Evolutionary conservation across 2,113 vertebrate species (phyloP).

Genomic region (Podiceps cristatus): DNA sequence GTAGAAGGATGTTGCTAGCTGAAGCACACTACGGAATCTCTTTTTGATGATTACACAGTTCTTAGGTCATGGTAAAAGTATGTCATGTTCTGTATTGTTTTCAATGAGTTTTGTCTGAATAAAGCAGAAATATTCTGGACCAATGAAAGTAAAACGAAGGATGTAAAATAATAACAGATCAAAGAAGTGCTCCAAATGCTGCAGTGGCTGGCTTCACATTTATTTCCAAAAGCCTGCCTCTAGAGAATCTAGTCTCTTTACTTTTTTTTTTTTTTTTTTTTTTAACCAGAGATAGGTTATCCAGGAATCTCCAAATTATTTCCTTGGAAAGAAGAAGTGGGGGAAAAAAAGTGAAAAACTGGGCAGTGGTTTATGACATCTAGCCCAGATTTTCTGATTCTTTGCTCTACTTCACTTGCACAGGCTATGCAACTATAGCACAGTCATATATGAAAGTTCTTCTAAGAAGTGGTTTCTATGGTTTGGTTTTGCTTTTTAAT

Average conservation of each 20-base stretch:
- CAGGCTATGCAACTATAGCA: background rate
- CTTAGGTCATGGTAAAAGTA: background rate
- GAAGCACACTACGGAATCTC: background rate
- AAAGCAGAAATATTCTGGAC: background rate
- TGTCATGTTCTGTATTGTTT: background rate
- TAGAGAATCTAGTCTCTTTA: background rate
- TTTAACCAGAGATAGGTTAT: background rate
- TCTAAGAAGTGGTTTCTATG: slow-evolving; percentile 46
- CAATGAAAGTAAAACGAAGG: background rate
- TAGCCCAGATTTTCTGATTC: slow-evolving; percentile 13
- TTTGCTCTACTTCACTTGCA: background rate
- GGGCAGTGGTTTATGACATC: background rate
- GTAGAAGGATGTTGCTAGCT: background rate
- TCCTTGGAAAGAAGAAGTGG: background rate
- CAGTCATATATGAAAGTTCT: slow-evolving; percentile 6
- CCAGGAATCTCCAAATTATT: background rate
- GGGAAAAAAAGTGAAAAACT: background rate
- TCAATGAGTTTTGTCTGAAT: background rate
- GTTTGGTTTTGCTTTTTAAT: slow-evolving; percentile 45
- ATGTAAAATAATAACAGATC: background rate
- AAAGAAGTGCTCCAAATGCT: background rate
- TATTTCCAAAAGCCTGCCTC: background rate
- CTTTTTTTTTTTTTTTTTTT: background rate
- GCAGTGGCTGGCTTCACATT: background rate
- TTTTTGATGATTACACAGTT: background rate